Percentiles rank a stretch among this genome's conserved stretches.
Evolutionary conservation across 2,888 invertebrate species (phyloP).

Genomic region (Spicauda simplicius): DNA sequence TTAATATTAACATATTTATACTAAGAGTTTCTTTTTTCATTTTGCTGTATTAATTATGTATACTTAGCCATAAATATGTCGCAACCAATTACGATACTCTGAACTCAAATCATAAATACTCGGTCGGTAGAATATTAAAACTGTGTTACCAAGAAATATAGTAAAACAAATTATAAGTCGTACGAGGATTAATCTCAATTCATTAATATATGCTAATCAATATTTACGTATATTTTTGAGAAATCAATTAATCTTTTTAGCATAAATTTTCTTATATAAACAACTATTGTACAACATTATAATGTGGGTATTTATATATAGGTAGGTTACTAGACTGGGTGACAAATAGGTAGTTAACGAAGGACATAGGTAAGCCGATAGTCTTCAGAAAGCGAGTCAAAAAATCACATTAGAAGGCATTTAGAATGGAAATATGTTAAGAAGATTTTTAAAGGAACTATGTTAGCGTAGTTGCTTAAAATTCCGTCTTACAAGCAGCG

Average conservation of each 20-base stretch:
- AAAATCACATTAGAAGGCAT: no score
- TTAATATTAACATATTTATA: slow-evolving; percentile 45
- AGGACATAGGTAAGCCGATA: no score
- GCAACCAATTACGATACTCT: slow-evolving; percentile 39
- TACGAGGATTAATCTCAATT: slow-evolving; percentile 10
- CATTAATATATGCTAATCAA: slow-evolving; percentile 30
- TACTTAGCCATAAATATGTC: slow-evolving; percentile 47
- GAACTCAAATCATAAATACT: slow-evolving; percentile 9
- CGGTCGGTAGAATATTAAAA: slow-evolving; percentile 1
- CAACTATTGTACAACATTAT: neutral
- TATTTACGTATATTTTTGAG: slow-evolving; percentile 15
- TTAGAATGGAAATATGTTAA: no score
- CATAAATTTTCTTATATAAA: neutral
- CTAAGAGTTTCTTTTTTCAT: slow-evolving; percentile 34
- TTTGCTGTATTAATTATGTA: slow-evolving; percentile 46
- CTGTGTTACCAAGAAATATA: slow-evolving; percentile 5
- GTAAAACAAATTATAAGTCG: slow-evolving; percentile 26
- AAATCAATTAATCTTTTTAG: neutral
- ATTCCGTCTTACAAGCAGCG: no score
- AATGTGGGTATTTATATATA: no score
- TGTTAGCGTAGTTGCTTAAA: no score
- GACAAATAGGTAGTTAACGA: no score
- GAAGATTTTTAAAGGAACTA: no score
- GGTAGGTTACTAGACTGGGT: no score
- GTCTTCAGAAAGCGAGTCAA: no score